phyloP scores from a whole-genome alignment of 2,888 invertebrate genomes.

The Drosophila neotestacea region DNA sequence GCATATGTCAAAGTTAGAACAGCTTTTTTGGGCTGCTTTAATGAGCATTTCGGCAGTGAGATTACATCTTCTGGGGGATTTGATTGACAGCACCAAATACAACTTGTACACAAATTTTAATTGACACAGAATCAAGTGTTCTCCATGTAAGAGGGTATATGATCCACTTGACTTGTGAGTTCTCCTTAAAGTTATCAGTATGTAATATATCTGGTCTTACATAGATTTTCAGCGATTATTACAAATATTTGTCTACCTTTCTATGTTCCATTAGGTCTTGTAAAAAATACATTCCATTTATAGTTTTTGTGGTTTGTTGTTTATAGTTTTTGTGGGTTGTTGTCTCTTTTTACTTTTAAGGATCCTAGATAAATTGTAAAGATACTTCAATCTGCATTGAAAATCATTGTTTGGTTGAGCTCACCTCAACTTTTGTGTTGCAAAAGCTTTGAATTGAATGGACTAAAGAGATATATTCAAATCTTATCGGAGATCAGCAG shows the following conservation, averaged over 20 bases:
- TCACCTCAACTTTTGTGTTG: constrained; percentile 20
- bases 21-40: constrained; percentile 49
- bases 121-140: constrained; percentile 4
- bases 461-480: constrained; percentile 17
- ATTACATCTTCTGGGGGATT: neutral
- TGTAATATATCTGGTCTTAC: too few species aligned
- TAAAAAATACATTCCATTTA: neutral
- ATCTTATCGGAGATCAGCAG: constrained; percentile 25
- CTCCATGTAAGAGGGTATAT: neutral
- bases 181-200: too few species aligned
- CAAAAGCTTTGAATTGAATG: constrained; percentile 21
- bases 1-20: constrained; percentile 52
- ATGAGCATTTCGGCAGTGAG: constrained; percentile 28
- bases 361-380: neutral
- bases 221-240: too few species aligned
- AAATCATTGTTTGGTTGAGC: constrained; percentile 7
- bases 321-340: neutral
- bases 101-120: constrained; percentile 7
- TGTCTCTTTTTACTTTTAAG: fast-evolving
- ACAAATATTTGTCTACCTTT: neutral
- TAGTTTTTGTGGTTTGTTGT: neutral
- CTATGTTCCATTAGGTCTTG: neutral
- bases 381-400: constrained; percentile 2
- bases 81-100: constrained; percentile 28
- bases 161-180: too few species aligned